Evolutionary conservation across 2,888 invertebrate species (phyloP).

Genomic region (Oeneis ivallda): DNA sequence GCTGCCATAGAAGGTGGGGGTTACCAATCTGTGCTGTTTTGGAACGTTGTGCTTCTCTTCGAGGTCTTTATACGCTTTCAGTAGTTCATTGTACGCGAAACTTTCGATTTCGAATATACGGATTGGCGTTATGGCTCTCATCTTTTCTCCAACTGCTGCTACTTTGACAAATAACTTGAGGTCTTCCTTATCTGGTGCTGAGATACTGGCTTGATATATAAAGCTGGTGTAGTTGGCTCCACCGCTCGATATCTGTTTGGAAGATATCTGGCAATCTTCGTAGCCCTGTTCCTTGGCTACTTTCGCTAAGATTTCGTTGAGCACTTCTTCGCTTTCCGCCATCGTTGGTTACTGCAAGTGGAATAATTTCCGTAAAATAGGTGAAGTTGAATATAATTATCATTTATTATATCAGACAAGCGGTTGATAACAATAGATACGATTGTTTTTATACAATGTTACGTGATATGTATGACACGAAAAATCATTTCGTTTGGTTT

Average conservation of each 20-base stretch:
- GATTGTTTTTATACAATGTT: background rate
- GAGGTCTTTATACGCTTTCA: constrained; percentile 40
- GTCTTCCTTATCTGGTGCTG: constrained; percentile 41
- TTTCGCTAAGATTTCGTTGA: constrained; percentile 43
- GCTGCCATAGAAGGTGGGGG: constrained; percentile 43
- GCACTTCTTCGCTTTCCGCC: constrained; percentile 41
- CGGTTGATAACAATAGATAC: background rate
- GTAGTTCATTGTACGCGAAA: constrained; percentile 42
- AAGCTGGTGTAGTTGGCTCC: constrained; percentile 57
- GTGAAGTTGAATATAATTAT: too few relatives aligned
- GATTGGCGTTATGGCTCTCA: constrained; percentile 34
- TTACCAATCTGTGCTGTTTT: constrained; percentile 42
- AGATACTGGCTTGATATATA: constrained; percentile 46
- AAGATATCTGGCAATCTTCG: constrained; percentile 40
- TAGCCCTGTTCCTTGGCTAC: constrained; percentile 48
- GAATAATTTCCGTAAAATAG: background rate
- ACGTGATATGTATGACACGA: background rate
- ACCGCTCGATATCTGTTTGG: constrained; percentile 46
- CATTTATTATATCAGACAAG: background rate
- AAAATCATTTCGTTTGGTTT: too few relatives aligned
- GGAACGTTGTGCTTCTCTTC: constrained; percentile 43
- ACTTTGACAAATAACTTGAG: constrained; percentile 41
- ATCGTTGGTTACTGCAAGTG: constrained; percentile 32
- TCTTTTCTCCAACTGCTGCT: constrained; percentile 39
- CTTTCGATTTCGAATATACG: constrained; percentile 42